Percentiles rank a stretch among this genome's conserved stretches.
These are phyloP conservation scores for Porites cylindrica DNA, from an alignment of 92 coral and sea anemone species.

Conservation along the genomic window DNA sequence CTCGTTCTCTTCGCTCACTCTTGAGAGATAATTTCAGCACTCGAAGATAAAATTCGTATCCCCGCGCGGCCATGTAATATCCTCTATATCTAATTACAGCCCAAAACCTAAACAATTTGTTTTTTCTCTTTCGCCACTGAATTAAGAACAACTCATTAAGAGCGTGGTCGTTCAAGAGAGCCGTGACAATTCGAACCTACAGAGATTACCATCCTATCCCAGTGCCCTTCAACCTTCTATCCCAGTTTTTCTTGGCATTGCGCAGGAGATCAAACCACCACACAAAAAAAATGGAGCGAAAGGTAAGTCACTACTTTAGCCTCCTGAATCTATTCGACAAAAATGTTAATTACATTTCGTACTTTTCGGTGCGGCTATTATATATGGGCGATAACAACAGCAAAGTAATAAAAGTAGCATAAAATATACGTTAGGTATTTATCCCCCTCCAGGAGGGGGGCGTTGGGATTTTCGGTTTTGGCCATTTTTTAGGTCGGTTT, in stretches of 20 bases:
- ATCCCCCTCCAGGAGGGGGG: too few relatives aligned
- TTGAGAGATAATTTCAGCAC: too few relatives aligned
- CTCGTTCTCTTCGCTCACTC: too few relatives aligned
- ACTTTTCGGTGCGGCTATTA: too few relatives aligned
- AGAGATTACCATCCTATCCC: slow-evolving; percentile 45
- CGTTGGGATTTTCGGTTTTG: too few relatives aligned
- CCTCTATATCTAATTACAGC: too few relatives aligned
- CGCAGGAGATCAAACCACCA: neutral
- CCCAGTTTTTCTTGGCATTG: slow-evolving; percentile 26
- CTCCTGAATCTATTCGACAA: neutral
- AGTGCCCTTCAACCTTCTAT: slow-evolving; percentile 33
- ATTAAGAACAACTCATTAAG: slow-evolving; percentile 35
- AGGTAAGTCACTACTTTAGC: neutral
- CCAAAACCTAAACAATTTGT: neutral
- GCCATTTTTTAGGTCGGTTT: too few relatives aligned
- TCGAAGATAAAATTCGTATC: too few relatives aligned
- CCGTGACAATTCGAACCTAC: slow-evolving; percentile 44
- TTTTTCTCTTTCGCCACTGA: neutral
- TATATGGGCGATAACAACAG: too few relatives aligned
- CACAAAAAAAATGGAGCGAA: neutral
- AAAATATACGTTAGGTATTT: neutral
- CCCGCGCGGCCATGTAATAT: too few relatives aligned
- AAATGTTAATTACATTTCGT: too few relatives aligned
- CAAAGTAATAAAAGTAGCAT: too few relatives aligned
- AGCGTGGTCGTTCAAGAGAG: slow-evolving; percentile 48